Conservation (phyloP, 2,888 invertebrate species). For the Anthoptus insignis region DNA sequence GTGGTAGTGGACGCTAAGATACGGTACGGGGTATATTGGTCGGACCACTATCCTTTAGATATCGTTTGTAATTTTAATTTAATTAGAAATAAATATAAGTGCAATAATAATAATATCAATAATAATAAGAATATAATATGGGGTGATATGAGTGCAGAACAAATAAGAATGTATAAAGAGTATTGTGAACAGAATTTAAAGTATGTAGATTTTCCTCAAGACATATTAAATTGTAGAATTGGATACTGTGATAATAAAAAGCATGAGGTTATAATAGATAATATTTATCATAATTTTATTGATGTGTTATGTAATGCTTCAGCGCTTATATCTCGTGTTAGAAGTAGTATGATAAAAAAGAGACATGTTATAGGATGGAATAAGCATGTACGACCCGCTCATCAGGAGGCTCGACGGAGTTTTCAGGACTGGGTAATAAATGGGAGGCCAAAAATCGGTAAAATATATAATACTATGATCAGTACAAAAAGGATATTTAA, state of each 20-base stretch:
- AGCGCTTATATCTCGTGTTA: background rate
- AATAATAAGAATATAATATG: constrained; percentile 32
- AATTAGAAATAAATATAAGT: constrained; percentile 25
- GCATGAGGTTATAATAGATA: constrained; percentile 39
- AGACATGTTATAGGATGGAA: constrained; percentile 46
- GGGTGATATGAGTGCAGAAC: constrained; percentile 38
- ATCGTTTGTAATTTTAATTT: constrained; percentile 41
- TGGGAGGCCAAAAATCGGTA: constrained; percentile 20
- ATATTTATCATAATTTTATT: constrained; percentile 42
- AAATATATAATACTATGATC: constrained; percentile 36
- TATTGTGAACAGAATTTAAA: constrained; percentile 31
- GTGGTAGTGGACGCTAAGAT: constrained; percentile 20
- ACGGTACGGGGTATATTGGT: constrained; percentile 39
- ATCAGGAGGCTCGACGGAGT: constrained; percentile 40
- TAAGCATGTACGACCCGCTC: constrained; percentile 43
- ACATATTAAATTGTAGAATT: constrained; percentile 36
- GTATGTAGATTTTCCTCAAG: constrained; percentile 37
- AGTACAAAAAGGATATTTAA: constrained; percentile 39
- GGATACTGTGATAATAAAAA: constrained; percentile 26
- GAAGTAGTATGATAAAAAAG: background rate
- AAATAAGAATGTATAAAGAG: constrained; percentile 31
- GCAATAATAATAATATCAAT: background rate
- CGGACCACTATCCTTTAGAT: constrained; percentile 44
- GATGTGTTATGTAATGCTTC: constrained; percentile 32
- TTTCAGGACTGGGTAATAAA: constrained; percentile 43